These are phyloP conservation scores for Petrolisthes cinctipes DNA, from an alignment of 2,888 invertebrate species.

Conservation along the genomic window DNA sequence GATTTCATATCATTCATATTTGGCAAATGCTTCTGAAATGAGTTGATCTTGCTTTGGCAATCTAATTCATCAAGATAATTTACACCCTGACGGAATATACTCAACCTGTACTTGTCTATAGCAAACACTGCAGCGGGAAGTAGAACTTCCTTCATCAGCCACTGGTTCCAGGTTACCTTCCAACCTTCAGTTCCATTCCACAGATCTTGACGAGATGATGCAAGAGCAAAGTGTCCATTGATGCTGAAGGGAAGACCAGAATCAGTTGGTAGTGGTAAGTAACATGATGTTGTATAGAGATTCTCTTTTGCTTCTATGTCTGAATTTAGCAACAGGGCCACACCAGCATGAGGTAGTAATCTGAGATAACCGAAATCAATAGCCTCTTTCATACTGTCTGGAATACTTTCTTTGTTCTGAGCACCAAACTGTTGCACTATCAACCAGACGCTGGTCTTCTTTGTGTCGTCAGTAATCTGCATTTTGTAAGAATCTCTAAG, in stretches of 20 bases:
- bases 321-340: slow-evolving; percentile 14
- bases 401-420: slow-evolving; percentile 11
- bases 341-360: slow-evolving; percentile 46
- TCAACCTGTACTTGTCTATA: neutral
- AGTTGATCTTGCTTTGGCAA: neutral
- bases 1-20: neutral
- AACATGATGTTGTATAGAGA: slow-evolving; percentile 30
- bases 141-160: slow-evolving; percentile 41
- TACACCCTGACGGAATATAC: neutral
- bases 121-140: slow-evolving; percentile 25
- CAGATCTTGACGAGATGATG: slow-evolving; percentile 29
- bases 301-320: neutral
- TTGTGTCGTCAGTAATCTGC: neutral
- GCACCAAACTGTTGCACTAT: slow-evolving; percentile 38
- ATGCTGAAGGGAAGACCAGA: slow-evolving; percentile 44
- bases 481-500: slow-evolving; percentile 23
- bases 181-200: slow-evolving; percentile 18
- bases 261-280: slow-evolving; percentile 26
- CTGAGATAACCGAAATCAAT: neutral
- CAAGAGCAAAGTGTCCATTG: slow-evolving; percentile 43
- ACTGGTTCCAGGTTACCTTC: slow-evolving; percentile 32
- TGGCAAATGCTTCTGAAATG: neutral
- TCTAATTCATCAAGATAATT: neutral
- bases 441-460: neutral
- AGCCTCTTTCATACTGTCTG: slow-evolving; percentile 21